phyloP scores from a whole-genome alignment of 2,797 vertebrate species.

The Synanceia verrucosa region DNA sequence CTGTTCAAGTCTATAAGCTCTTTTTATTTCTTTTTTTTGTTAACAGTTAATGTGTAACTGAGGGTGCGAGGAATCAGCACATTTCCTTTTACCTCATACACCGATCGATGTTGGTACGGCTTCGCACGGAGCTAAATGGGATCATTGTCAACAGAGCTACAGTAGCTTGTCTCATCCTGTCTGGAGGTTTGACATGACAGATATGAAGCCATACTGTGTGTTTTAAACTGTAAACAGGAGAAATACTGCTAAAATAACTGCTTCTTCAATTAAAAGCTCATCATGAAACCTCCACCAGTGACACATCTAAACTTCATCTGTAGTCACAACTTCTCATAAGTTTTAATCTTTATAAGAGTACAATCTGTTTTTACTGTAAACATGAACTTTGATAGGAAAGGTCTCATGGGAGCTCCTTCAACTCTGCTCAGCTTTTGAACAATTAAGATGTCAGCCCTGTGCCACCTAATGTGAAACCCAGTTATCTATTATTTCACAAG shows the following conservation, averaged over 20 bases:
- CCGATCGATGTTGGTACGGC: slow-evolving; percentile 73
- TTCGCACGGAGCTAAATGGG: slow-evolving; percentile 65
- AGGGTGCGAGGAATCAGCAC: slow-evolving; percentile 78
- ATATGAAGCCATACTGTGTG: background rate
- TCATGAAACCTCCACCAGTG: background rate
- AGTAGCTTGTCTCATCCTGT: slow-evolving; percentile 28
- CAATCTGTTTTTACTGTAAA: slow-evolving; percentile 53
- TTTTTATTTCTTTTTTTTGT: slow-evolving; percentile 78
- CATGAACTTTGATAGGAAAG: slow-evolving; percentile 52
- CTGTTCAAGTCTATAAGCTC: slow-evolving; percentile 69
- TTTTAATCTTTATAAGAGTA: slow-evolving; percentile 9
- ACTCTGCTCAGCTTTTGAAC: slow-evolving; percentile 55
- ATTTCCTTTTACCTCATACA: slow-evolving; percentile 78
- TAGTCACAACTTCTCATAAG: slow-evolving; percentile 2
- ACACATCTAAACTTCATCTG: background rate
- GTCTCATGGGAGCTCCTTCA: slow-evolving; percentile 34
- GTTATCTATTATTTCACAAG: slow-evolving; percentile 87
- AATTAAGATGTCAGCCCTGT: slow-evolving; percentile 68
- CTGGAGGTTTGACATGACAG: background rate
- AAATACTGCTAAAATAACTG: background rate
- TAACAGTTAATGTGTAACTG: slow-evolving; percentile 84
- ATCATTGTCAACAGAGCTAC: slow-evolving; percentile 73
- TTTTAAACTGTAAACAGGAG: background rate
- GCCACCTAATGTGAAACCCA: slow-evolving; percentile 81
- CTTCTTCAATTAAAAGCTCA: background rate